Percentiles rank a stretch among this genome's conserved stretches.
Evolutionary conservation across 2,113 vertebrate species (phyloP).

Genomic region (Coregonus clupeaformis): DNA sequence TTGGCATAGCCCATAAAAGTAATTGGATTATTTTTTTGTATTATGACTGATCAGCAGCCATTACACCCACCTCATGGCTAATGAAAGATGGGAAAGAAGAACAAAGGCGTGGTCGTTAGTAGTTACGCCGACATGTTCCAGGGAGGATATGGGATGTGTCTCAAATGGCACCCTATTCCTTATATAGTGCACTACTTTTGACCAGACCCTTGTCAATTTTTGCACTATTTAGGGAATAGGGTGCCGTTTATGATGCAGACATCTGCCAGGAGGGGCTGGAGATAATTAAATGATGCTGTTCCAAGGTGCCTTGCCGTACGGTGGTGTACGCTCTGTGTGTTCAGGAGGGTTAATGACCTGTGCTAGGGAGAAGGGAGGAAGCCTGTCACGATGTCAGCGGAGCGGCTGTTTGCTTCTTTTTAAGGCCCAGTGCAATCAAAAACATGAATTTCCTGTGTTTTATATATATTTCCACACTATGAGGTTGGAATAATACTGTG

Average conservation of each 20-base stretch:
- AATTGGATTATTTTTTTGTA: conserved; percentile 60
- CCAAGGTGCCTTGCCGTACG: not conserved
- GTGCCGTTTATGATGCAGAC: not conserved
- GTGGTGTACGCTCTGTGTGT: not conserved
- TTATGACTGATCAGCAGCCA: conserved; percentile 18
- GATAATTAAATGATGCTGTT: not conserved
- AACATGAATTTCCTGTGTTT: no score
- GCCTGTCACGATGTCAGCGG: no score
- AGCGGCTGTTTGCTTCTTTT: no score
- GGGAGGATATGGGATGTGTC: no score
- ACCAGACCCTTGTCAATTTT: no score
- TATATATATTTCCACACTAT: no score
- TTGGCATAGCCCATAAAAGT: conserved; percentile 42
- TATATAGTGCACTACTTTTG: not conserved
- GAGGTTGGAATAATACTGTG: no score
- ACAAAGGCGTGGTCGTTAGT: not conserved
- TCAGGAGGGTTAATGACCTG: not conserved
- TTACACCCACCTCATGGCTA: conserved; percentile 38
- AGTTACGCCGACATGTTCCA: no score
- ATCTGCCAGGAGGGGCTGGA: not conserved
- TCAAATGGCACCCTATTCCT: not conserved
- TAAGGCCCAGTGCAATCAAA: no score
- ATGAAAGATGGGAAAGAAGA: conserved; percentile 39
- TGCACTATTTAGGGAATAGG: no score
- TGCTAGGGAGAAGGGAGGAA: not conserved